phyloP scores from a whole-genome alignment of 2,113 vertebrate species.

The Pelecanus crispus region DNA sequence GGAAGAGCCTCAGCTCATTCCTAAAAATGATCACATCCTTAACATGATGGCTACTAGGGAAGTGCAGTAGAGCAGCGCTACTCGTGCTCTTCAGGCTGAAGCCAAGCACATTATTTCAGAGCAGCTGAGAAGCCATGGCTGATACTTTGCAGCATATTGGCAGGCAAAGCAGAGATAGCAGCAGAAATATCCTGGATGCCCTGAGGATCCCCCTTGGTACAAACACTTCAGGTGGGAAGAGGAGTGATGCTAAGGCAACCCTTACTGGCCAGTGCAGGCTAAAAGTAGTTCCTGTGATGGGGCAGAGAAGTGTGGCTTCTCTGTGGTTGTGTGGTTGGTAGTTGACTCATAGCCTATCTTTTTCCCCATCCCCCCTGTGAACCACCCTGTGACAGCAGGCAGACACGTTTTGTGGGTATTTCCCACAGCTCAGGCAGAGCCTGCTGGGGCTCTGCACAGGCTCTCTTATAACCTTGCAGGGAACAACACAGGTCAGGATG shows the following conservation, averaged over 20 bases:
- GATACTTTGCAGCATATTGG: neutral
- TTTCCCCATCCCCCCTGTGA: neutral
- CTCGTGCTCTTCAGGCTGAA: neutral
- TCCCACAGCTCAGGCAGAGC: neutral
- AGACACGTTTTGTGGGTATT: neutral
- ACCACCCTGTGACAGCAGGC: neutral
- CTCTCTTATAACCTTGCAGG: neutral
- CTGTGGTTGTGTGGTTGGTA: neutral
- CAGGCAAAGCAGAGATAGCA: neutral
- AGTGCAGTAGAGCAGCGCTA: fast-evolving
- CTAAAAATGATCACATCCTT: neutral
- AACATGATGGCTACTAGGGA: neutral
- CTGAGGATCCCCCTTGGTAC: neutral
- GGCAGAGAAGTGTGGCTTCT: neutral
- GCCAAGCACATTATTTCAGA: neutral
- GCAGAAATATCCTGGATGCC: neutral
- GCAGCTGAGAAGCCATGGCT: neutral
- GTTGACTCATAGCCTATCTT: neutral
- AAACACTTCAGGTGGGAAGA: neutral
- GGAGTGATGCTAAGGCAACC: neutral
- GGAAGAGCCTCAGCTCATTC: neutral
- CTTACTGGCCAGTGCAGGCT: neutral
- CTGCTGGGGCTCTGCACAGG: neutral
- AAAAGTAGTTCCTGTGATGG: neutral
- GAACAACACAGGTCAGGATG: fast-evolving